phyloP scores from a whole-genome alignment of 1,140 invertebrate species.

The Homalodisca vitripennis region DNA sequence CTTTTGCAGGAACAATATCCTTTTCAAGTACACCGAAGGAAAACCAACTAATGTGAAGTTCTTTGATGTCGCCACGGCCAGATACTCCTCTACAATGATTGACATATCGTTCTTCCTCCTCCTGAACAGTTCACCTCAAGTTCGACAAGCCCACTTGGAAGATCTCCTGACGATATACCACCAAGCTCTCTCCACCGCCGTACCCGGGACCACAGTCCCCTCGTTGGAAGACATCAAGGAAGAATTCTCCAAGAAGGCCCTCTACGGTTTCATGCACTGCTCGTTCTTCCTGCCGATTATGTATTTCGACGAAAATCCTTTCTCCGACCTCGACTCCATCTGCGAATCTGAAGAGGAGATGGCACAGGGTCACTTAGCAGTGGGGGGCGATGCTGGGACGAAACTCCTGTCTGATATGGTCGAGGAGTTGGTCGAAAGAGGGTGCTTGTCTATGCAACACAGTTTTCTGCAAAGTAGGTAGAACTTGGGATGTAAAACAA shows the following conservation, averaged over 20 bases:
- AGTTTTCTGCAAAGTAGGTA: too few relatives aligned
- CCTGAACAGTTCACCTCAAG: conserved; percentile 41
- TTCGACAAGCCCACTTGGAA: conserved; percentile 40
- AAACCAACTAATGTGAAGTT: conserved; percentile 42
- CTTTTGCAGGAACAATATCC: conserved; percentile 56
- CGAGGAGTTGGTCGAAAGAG: background rate
- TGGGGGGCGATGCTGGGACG: background rate
- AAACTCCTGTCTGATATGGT: background rate
- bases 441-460: too few relatives aligned
- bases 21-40: conserved; percentile 48
- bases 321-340: background rate
- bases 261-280: conserved; percentile 46
- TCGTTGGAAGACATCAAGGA: conserved; percentile 42
- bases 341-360: background rate
- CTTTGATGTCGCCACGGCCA: conserved; percentile 48
- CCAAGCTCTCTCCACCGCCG: conserved; percentile 28
- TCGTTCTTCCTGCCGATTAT: conserved; percentile 43
- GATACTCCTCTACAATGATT: conserved; percentile 46
- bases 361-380: background rate
- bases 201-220: conserved; percentile 15
- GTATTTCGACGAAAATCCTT: conserved; percentile 12
- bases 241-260: conserved; percentile 43
- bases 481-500: too few relatives aligned
- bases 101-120: conserved; percentile 50
- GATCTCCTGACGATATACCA: conserved; percentile 46